Base-by-base conservation (phyloP, 2,797 vertebrate genomes). In the Paramormyrops hopkinsi region DNA sequence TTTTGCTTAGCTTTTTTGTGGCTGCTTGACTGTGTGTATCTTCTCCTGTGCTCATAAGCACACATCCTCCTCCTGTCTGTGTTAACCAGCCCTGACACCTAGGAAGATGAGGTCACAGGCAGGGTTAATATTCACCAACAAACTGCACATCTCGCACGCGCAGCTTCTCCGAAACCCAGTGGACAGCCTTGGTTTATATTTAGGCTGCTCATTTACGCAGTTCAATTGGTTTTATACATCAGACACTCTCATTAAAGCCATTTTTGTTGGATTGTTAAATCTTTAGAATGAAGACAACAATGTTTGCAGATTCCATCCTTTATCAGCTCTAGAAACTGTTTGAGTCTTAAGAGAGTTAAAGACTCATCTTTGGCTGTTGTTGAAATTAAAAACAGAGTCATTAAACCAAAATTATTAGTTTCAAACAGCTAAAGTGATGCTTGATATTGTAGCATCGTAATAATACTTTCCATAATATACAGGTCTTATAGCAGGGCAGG, bases 21-120 rank as follows among this genome's bases (percentile, higher is more conserved):
- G 44, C 56, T 25, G 59, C 25, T 9, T 19, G 29, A 25, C 48
- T 44, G 9, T 5, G 41, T 2, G 14, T 41, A 25, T 79, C 65
- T 82, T n/a, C 82, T 22, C 37, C 37, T 19, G 22, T 69, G 44
- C n/a, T 65, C 44, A 17, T 46, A 12, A 62, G 12, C 44, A 79
- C 0, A 12, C 0, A 19, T 19, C 37, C 59, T 44, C 54, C 41
- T 25, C 65, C n/a, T 19, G 44, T 29, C 33, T 79, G 25, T 85
- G 41, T 4, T 89, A 50, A 54, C 37, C 29, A 69, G 56, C 54
- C 88, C 53, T 51, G 54, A 37, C 56, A 86, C 22, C 25, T 37
- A 29, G 22, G 53, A 56, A 54, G 85, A 87, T 87, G 85, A 87
- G 83, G 88, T 48, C 88, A 86, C 22, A 6, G 19, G 56, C 46